A percentile compares a stretch with the other conserved stretches of the same genome.
These are phyloP conservation scores for Lepus oiostolus DNA, from an alignment of 2,797 vertebrate species.

Conservation along the genomic window DNA sequence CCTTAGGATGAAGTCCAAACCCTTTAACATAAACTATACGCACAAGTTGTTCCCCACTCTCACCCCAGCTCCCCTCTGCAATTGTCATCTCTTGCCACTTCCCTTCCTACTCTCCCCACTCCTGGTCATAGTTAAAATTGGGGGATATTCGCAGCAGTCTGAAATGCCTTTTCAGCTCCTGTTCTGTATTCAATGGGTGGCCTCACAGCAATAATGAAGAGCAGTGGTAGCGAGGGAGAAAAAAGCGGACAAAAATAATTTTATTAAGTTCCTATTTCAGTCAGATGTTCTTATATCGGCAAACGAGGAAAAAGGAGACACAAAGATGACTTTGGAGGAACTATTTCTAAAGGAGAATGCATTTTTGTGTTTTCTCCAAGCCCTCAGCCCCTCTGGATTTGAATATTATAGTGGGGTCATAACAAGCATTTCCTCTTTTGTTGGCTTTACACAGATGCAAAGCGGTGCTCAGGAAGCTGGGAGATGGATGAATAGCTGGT, in stretches of 20 bases:
- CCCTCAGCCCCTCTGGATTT: conserved; percentile 60
- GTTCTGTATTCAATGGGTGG: conserved; percentile 58
- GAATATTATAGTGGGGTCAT: conserved; percentile 73
- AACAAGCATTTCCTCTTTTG: conserved; percentile 77
- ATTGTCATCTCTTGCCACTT: conserved; percentile 28
- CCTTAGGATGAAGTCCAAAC: conserved; percentile 25
- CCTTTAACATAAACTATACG: conserved; percentile 11
- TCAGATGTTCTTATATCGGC: conserved; percentile 55
- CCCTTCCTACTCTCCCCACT: conserved; percentile 21
- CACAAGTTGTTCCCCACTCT: conserved; percentile 11
- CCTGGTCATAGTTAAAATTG: conserved; percentile 33
- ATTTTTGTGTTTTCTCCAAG: conserved; percentile 61
- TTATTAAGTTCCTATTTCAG: conserved; percentile 56
- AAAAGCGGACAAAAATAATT: conserved; percentile 68
- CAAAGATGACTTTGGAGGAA: conserved; percentile 58
- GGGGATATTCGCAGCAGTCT: background rate
- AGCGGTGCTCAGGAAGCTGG: conserved; percentile 70
- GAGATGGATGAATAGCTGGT: conserved; percentile 76
- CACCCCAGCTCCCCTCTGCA: background rate
- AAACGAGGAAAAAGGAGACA: conserved; percentile 60
- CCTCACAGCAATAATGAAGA: conserved; percentile 55
- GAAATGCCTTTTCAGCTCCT: conserved; percentile 59
- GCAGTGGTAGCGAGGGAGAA: background rate
- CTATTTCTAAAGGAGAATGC: conserved; percentile 13
- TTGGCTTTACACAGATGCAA: conserved; percentile 75